Evolutionary conservation across 2,113 vertebrate species (phyloP).

Genomic region (Indicator maculatus): DNA sequence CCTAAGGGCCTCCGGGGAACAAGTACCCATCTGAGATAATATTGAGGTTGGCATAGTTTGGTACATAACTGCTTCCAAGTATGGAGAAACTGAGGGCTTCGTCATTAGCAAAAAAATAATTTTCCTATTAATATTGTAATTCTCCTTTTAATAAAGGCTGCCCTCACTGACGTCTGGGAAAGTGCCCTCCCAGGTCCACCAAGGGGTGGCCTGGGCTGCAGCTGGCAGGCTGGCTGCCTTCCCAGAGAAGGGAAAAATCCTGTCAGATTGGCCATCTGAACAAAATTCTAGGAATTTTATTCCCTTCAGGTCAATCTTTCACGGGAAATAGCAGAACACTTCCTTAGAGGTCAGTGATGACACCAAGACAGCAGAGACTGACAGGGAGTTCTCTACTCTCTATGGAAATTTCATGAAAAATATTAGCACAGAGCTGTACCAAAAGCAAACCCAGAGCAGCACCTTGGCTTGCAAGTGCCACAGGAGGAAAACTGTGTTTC

Average conservation of each 20-base stretch:
- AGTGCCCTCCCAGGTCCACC: conserved; percentile 3
- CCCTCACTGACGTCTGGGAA: not conserved
- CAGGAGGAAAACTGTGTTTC: not conserved
- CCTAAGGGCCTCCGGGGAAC: conserved; percentile 27
- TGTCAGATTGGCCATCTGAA: not conserved
- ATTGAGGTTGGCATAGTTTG: conserved; percentile 55
- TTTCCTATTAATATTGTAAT: conserved; percentile 77
- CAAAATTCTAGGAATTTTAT: conserved; percentile 16
- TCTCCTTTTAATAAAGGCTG: conserved; percentile 60
- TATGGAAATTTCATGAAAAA: not conserved
- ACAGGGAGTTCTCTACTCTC: not conserved
- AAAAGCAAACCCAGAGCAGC: not conserved
- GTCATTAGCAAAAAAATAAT: conserved; percentile 70
- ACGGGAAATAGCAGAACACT: not conserved
- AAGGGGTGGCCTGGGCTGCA: not conserved
- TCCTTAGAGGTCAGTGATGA: not conserved
- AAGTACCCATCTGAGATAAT: conserved; percentile 48
- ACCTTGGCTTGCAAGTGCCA: not conserved
- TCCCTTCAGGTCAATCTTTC: not conserved
- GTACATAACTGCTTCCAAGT: conserved; percentile 46
- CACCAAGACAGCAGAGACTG: accelerated
- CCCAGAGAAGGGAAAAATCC: not conserved
- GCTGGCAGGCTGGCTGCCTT: conserved; percentile 49
- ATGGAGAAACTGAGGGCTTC: conserved; percentile 43
- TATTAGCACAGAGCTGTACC: not conserved